Evolutionary conservation across 2,113 vertebrate species (phyloP).

Genomic region (Electrona antarctica): DNA sequence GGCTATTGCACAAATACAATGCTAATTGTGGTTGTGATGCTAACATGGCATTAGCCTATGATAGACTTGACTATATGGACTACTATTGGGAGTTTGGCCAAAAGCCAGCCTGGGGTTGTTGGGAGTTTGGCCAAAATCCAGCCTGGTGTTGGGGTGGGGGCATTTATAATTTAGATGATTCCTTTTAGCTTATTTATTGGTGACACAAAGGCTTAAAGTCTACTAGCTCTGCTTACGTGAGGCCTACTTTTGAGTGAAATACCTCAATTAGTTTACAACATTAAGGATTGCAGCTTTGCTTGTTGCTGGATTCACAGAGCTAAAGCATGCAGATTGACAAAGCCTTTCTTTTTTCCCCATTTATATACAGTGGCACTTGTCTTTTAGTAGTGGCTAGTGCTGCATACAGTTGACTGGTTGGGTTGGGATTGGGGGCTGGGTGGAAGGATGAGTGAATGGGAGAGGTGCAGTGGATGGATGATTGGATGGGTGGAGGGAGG

Average conservation of each 20-base stretch:
- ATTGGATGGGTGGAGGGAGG: background rate
- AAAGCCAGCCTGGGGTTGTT: no score
- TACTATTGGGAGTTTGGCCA: background rate
- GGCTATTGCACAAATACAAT: background rate
- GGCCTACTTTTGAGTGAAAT: background rate
- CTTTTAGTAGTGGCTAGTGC: conserved; percentile 54
- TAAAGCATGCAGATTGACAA: background rate
- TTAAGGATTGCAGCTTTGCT: no score
- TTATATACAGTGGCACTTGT: conserved; percentile 25
- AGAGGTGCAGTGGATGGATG: conserved; percentile 43
- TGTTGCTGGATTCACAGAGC: background rate
- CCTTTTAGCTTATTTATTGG: no score
- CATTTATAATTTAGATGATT: background rate
- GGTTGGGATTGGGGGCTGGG: conserved; percentile 45
- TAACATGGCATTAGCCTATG: conserved; percentile 19
- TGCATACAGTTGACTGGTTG: conserved; percentile 58
- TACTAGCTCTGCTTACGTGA: no score
- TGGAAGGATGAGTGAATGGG: conserved; percentile 46
- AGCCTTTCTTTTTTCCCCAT: conserved; percentile 1
- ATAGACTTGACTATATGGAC: conserved; percentile 23
- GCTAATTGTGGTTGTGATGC: conserved; percentile 5
- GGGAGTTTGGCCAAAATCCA: no score
- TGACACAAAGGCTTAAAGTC: no score
- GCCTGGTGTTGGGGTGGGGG: no score
- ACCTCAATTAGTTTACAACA: no score